A percentile compares a stretch with the other conserved stretches of the same genome.
phyloP scores from a whole-genome alignment of 2,113 vertebrate genomes.

The Ctenomys sociabilis region DNA sequence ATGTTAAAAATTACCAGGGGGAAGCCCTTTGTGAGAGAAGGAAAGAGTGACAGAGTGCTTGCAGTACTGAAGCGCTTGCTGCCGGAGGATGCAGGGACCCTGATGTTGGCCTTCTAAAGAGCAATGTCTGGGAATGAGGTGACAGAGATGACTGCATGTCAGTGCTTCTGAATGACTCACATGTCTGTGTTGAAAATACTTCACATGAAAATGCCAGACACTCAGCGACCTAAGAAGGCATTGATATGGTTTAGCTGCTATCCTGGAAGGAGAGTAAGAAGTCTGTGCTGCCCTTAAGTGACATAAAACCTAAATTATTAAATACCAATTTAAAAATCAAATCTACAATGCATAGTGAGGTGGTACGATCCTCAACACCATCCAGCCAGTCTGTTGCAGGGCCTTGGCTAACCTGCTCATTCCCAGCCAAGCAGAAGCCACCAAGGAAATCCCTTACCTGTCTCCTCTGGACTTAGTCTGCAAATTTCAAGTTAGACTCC shows the following conservation, averaged over 20 bases:
- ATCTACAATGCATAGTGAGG: background rate
- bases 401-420: background rate
- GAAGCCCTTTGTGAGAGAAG: background rate
- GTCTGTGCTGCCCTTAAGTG: background rate
- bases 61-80: background rate
- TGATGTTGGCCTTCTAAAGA: background rate
- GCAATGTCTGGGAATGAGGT: background rate
- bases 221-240: background rate
- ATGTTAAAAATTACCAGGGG: background rate
- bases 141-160: background rate
- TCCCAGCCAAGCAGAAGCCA: constrained; percentile 22
- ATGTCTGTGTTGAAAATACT: background rate
- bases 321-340: background rate
- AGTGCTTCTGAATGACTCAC: background rate
- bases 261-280: background rate
- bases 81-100: background rate
- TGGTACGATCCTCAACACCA: background rate
- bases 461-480: background rate
- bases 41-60: background rate
- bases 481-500: background rate
- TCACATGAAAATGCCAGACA: background rate
- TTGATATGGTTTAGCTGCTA: background rate
- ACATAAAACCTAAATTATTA: constrained; percentile 26
- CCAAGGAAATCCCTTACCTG: background rate
- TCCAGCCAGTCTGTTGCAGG: background rate